Evolutionary conservation across 2,888 invertebrate species (phyloP).

Genomic region (Tipula unca): DNA sequence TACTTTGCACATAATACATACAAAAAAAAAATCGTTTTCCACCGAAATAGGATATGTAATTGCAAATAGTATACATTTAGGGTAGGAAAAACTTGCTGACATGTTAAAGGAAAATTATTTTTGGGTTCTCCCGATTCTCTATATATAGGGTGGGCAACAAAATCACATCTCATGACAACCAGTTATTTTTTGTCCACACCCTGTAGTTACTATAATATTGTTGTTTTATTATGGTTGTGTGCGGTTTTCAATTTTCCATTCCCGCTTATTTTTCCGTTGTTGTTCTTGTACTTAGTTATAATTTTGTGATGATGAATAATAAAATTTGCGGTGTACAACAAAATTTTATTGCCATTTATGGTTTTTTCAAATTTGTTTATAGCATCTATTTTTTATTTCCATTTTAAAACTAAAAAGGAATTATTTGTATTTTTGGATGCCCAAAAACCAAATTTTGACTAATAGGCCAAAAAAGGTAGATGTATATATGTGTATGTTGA

Average conservation of each 20-base stretch:
- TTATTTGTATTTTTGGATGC: too few species aligned
- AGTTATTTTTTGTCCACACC: too few species aligned
- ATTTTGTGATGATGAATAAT: background rate
- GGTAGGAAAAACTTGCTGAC: background rate
- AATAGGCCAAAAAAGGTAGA: background rate
- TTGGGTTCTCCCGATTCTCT: background rate
- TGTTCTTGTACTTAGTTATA: background rate
- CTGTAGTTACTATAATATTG: background rate
- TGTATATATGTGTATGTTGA: background rate
- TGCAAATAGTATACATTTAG: background rate
- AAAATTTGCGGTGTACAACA: background rate
- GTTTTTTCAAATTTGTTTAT: background rate
- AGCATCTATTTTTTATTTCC: background rate
- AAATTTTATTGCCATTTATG: background rate
- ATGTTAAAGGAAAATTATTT: background rate
- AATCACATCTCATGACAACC: too few species aligned
- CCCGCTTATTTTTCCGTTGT: too few species aligned
- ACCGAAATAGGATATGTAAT: background rate
- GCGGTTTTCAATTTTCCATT: background rate
- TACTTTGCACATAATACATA: background rate
- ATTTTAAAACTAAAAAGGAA: background rate
- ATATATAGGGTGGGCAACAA: background rate
- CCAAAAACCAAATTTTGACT: background rate
- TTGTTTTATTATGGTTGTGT: background rate
- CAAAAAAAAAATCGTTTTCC: background rate